These are phyloP conservation scores for Balearica regulorum DNA, from an alignment of 2,797 vertebrate genomes.

Conservation along the genomic window DNA sequence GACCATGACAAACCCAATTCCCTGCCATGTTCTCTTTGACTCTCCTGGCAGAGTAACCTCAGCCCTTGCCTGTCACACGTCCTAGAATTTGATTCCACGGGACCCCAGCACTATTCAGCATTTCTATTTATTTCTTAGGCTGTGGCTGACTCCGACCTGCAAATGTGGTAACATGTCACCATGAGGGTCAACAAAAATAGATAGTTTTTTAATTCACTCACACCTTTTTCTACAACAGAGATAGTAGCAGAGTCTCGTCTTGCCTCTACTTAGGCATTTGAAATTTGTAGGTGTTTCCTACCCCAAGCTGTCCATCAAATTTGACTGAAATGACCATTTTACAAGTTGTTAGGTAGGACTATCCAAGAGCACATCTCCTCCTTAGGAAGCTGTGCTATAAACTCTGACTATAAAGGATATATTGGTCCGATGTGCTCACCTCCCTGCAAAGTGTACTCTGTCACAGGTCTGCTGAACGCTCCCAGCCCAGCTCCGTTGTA, in stretches of 20 bases:
- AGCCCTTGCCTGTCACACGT: background rate
- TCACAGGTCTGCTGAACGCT: constrained; percentile 87
- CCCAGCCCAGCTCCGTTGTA: constrained; percentile 92
- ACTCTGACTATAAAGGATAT: fast-evolving
- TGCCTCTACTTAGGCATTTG: background rate
- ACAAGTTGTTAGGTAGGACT: background rate
- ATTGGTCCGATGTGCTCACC: constrained; percentile 73
- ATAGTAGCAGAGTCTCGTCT: background rate
- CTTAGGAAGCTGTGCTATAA: background rate
- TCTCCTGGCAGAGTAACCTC: background rate
- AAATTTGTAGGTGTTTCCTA: background rate
- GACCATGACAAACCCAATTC: background rate
- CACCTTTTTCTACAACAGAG: background rate
- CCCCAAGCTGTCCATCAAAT: background rate
- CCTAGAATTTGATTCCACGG: background rate
- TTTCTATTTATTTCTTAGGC: background rate
- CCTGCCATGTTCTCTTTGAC: background rate
- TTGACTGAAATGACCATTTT: background rate
- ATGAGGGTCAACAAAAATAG: background rate
- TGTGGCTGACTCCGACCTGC: background rate
- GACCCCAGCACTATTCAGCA: background rate
- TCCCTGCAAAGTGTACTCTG: constrained; percentile 94
- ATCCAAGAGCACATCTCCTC: background rate
- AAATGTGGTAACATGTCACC: background rate
- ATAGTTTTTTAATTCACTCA: background rate